Evolutionary conservation across 2,888 invertebrate species (phyloP).

Genomic region (Acrobasis repandana): DNA sequence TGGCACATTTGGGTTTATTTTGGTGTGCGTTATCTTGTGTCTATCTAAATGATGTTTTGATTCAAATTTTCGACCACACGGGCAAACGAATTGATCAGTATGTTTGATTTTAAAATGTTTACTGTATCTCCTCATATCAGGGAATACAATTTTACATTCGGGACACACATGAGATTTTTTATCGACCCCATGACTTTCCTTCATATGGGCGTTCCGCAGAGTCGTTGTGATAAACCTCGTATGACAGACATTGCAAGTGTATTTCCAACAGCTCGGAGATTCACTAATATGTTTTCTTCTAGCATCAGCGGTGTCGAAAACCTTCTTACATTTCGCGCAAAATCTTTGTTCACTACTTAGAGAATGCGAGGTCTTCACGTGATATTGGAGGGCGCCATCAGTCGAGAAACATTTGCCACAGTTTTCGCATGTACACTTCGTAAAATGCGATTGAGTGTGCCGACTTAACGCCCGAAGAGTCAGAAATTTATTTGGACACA

Average conservation of each 20-base stretch:
- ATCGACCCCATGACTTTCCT: constrained; percentile 26
- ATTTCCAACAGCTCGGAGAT: constrained; percentile 27
- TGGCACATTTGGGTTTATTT: constrained; percentile 27
- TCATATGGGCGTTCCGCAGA: constrained; percentile 27
- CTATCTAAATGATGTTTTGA: constrained; percentile 64
- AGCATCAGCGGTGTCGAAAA: constrained; percentile 40
- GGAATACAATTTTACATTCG: constrained; percentile 25
- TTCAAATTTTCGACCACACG: constrained; percentile 66
- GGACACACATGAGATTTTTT: constrained; percentile 29
- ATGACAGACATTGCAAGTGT: constrained; percentile 29
- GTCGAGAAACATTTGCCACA: constrained; percentile 25
- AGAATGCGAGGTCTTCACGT: constrained; percentile 1
- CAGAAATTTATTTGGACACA: constrained; percentile 13
- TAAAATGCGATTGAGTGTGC: constrained; percentile 40
- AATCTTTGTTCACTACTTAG: constrained; percentile 34
- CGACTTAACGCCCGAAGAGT: constrained; percentile 36
- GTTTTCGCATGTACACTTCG: constrained; percentile 36
- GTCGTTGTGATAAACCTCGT: constrained; percentile 32
- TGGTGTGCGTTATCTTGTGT: constrained; percentile 73
- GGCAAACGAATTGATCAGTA: constrained; percentile 40
- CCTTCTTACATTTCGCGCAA: constrained; percentile 45
- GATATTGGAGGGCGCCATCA: constrained; percentile 26
- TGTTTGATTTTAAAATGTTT: constrained; percentile 20
- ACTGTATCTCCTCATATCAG: constrained; percentile 12
- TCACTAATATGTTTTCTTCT: constrained; percentile 29